Evolutionary conservation across 2,888 invertebrate genomes (phyloP), one percentile per base, ranked within the genome.

Genomic region (Lepidonotus clava): DNA sequence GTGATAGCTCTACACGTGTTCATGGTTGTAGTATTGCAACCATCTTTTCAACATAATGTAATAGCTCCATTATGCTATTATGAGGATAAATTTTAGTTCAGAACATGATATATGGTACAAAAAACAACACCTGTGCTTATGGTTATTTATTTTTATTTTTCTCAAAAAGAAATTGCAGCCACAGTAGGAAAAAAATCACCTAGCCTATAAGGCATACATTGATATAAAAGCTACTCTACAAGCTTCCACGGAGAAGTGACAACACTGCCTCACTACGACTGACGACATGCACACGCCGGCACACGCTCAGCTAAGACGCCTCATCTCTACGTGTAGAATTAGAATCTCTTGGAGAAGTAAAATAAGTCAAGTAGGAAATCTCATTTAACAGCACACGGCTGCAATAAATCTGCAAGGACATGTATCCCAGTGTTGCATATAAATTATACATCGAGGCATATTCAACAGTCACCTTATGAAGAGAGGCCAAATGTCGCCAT

Each of bases 191-290:
- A 80, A 80, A 80, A 80, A 80, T 34, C 32, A 5, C 46, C 80
- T 80, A 80, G 80, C 80, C 80, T 80, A 80, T 80, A 46, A 46
- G 51, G 80, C 80, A 41, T 80, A 80, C 41, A 80, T 46, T 41
- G 21, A 80, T 80, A 80, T 80, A 80, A 80, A 80, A 80, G 80
- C 80, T 80, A 80, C 41, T 80, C 80, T 80, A 80, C 80, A 71
- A 71, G 71, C 71, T 71, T 71, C 71, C 32, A 80, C 80, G 21
- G 80, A 46, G 80, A 80, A 46, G 11, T 41, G 41, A 80, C 80
- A 80, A 80, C 80, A 80, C 41, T 24, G 76, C 21, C 24, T 28
- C n/a, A 28, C 24, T 38, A 71, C 8, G 71, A 32, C 71, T 71
- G 71, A 36, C 71, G 2, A 34, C 71, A 71, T 36, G 38, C 38